Evolutionary conservation across 1,140 invertebrate species (phyloP).

Genomic region (Eumeta japonica): DNA sequence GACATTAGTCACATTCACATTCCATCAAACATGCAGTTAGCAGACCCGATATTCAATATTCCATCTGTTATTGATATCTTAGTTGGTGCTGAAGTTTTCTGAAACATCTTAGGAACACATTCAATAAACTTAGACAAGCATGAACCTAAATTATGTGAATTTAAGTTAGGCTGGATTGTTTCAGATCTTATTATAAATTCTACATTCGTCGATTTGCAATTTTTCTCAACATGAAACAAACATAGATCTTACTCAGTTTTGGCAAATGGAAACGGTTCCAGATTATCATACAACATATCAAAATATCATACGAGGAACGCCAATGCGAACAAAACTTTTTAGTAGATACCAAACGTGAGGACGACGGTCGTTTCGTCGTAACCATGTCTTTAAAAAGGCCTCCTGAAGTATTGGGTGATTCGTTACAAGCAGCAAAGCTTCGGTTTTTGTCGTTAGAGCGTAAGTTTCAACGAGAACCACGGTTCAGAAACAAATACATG

Average conservation of each 20-base stretch:
- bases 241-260: too few species aligned
- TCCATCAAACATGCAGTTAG: too few species aligned
- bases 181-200: conserved; percentile 1
- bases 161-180: conserved; percentile 6
- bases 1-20: too few species aligned
- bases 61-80: conserved; percentile 5
- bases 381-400: conserved; percentile 17
- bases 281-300: too few species aligned
- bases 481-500: conserved; percentile 14
- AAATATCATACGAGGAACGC: conserved; percentile 14
- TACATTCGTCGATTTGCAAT: conserved; percentile 1
- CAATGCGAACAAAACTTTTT: conserved; percentile 18
- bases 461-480: conserved; percentile 10
- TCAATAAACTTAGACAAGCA: background rate
- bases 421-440: conserved; percentile 3
- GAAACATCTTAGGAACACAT: conserved; percentile 2
- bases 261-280: conserved; percentile 3
- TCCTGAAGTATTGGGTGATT: conserved; percentile 12
- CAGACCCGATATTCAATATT: conserved; percentile 2
- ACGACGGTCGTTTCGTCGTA: conserved; percentile 18
- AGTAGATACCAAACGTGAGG: conserved; percentile 13
- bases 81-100: too few species aligned
- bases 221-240: conserved; percentile 5
- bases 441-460: conserved; percentile 13
- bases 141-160: conserved; percentile 1